Percentiles rank a stretch among this genome's conserved stretches.
Conservation (phyloP, 2,888 invertebrate species). For the Cheilosia vernalis region DNA sequence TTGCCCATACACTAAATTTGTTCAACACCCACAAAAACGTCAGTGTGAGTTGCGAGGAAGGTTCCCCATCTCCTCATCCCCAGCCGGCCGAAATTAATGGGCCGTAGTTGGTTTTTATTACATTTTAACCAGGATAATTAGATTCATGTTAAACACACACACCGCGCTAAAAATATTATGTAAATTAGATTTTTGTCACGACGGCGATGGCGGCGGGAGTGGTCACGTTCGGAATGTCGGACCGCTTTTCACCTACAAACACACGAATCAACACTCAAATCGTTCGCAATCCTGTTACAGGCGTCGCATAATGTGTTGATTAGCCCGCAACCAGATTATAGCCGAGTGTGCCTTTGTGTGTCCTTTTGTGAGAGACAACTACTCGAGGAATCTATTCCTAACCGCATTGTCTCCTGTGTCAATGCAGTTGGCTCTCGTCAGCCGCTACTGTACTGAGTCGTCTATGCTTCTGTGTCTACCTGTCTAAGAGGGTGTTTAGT, state of each 20-base stretch:
- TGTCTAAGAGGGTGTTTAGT: conserved; percentile 43
- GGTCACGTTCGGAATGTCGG: conserved; percentile 39
- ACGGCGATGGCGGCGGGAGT: conserved; percentile 50
- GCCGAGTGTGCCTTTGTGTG: conserved; percentile 6
- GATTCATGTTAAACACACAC: conserved; percentile 73
- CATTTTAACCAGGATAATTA: conserved; percentile 83
- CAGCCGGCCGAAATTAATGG: conserved; percentile 81
- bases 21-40: conserved; percentile 72
- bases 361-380: conserved; percentile 23
- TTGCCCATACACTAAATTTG: conserved; percentile 58
- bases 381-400: conserved; percentile 59
- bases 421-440: conserved; percentile 11
- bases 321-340: conserved; percentile 62
- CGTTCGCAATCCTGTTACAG: conserved; percentile 63
- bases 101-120: conserved; percentile 83
- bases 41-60: conserved; percentile 29
- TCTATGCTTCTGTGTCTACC: conserved; percentile 7
- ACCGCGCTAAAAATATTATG: conserved; percentile 69
- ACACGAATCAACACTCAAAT: conserved; percentile 40
- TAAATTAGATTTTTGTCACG: conserved; percentile 75
- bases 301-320: conserved; percentile 65
- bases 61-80: not conserved
- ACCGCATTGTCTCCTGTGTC: conserved; percentile 68
- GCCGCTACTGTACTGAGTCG: conserved; percentile 49
- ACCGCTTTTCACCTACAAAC: conserved; percentile 44